These are phyloP conservation scores for Dasyurus viverrinus DNA, from an alignment of 2,113 vertebrate genomes.

Conservation along the genomic window DNA sequence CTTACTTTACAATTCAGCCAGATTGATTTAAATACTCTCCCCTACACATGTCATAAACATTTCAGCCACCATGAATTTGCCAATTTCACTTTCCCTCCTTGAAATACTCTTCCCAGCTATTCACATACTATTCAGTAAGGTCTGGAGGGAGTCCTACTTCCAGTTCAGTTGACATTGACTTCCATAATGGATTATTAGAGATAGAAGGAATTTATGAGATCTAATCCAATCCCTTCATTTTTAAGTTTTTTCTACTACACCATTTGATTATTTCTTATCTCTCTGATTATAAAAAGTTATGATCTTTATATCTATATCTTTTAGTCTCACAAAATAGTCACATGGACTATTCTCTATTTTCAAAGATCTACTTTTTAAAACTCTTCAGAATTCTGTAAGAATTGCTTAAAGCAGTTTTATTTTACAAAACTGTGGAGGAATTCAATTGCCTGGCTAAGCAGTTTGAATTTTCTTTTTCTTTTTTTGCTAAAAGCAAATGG, in stretches of 20 bases:
- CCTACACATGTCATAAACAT: background rate
- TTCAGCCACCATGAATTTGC: background rate
- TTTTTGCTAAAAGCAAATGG: too few species aligned
- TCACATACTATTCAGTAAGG: background rate
- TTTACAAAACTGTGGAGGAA: constrained; percentile 36
- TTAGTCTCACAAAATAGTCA: background rate
- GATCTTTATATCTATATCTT: background rate
- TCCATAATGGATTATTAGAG: background rate
- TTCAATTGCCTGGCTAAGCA: background rate
- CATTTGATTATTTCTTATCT: background rate
- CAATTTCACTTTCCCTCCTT: background rate
- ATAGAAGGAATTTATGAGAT: background rate
- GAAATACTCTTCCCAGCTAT: background rate
- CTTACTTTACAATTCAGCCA: background rate
- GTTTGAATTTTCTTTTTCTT: background rate
- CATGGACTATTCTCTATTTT: background rate
- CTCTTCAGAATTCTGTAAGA: constrained; percentile 47
- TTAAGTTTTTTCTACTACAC: background rate
- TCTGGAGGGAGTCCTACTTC: background rate
- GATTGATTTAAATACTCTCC: background rate
- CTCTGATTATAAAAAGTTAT: background rate
- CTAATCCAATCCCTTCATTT: background rate
- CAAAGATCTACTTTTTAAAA: constrained; percentile 12
- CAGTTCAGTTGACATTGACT: background rate
- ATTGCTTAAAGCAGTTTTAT: constrained; percentile 36